phyloP scores from a whole-genome alignment of 35 echinoderm and acorn worm species.

The Lytechinus variegatus region DNA sequence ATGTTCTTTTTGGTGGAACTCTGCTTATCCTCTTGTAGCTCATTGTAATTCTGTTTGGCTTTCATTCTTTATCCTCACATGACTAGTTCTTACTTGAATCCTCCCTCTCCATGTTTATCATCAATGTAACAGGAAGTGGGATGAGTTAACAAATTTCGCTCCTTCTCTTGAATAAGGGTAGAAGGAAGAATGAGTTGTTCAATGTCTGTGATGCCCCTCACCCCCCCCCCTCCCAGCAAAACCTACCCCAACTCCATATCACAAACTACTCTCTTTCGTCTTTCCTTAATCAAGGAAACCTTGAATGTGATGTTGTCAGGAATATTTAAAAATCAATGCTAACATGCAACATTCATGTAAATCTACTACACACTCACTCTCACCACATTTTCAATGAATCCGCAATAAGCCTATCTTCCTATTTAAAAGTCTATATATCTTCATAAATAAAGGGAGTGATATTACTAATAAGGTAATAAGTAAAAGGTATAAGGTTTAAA shows the following conservation, averaged over 20 bases:
- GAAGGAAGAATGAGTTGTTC: conserved; percentile 43
- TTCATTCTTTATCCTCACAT: background rate
- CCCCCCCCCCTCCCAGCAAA: background rate
- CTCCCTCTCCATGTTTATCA: background rate
- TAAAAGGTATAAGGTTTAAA: too few relatives aligned
- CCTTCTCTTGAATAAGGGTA: background rate
- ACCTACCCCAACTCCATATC: too few relatives aligned
- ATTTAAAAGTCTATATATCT: too few relatives aligned
- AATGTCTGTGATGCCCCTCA: background rate
- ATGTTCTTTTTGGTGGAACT: background rate
- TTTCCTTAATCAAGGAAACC: background rate
- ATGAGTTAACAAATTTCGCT: conserved; percentile 11
- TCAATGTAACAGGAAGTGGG: conserved; percentile 24
- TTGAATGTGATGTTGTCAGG: conserved; percentile 33
- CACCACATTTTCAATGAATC: too few relatives aligned
- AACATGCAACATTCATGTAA: background rate
- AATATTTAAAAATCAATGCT: background rate
- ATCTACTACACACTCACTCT: background rate
- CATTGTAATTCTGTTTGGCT: background rate
- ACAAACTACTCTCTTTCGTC: background rate
- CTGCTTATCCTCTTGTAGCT: background rate
- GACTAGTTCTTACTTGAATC: background rate
- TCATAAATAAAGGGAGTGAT: too few relatives aligned
- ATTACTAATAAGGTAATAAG: too few relatives aligned
- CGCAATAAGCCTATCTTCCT: too few relatives aligned